These are phyloP conservation scores for Thrips palmi DNA, from an alignment of 1,140 invertebrate genomes.

Conservation along the genomic window DNA sequence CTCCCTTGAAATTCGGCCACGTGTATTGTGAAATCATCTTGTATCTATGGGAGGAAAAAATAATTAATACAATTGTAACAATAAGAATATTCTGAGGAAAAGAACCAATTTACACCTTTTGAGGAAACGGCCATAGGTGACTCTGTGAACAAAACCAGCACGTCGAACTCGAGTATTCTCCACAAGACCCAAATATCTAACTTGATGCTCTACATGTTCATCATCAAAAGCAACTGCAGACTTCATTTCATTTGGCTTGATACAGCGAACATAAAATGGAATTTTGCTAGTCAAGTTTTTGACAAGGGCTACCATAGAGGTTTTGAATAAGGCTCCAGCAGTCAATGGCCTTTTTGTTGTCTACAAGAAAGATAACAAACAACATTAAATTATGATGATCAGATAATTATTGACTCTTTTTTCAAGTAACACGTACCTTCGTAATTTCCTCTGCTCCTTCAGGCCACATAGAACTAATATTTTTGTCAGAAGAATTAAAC, in stretches of 20 bases:
- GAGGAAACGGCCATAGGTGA: constrained; percentile 74
- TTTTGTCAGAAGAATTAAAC: constrained; percentile 56
- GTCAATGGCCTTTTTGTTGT: constrained; percentile 86
- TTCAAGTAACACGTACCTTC: constrained; percentile 32
- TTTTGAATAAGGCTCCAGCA: constrained; percentile 84
- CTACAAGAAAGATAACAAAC: constrained; percentile 26
- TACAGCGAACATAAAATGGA: constrained; percentile 90
- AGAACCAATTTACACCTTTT: constrained; percentile 32
- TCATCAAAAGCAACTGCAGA: constrained; percentile 62
- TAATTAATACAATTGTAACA: constrained; percentile 21
- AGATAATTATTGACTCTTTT: neutral
- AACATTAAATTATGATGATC: neutral
- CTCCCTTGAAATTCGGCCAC: constrained; percentile 80
- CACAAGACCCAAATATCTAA: constrained; percentile 72
- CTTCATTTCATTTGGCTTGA: constrained; percentile 90
- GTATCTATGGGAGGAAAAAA: too few relatives aligned
- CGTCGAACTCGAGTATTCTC: constrained; percentile 86
- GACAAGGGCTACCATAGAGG: constrained; percentile 81
- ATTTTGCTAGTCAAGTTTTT: constrained; percentile 78
- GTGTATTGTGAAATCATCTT: constrained; percentile 90
- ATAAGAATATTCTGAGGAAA: neutral
- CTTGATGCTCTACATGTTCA: constrained; percentile 72
- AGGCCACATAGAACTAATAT: constrained; percentile 81
- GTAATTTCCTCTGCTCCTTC: constrained; percentile 82
- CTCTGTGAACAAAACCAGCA: constrained; percentile 84